Conservation (phyloP, 2,797 vertebrate genomes). For the Euthynnus affinis region DNA sequence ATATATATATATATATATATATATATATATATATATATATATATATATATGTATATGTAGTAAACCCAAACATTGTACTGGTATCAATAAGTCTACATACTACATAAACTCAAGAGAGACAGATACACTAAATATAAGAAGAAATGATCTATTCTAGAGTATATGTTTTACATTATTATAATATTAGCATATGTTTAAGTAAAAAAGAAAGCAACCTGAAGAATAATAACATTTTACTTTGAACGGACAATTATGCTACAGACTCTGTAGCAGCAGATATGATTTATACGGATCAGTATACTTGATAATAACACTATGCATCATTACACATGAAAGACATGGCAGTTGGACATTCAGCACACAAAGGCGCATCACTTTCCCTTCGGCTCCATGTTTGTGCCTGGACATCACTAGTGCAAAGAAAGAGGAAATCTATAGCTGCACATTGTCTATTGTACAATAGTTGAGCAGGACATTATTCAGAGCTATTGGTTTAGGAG, state of each 20-base stretch:
- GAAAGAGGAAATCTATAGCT: conserved; percentile 25
- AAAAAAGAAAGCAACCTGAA: not conserved
- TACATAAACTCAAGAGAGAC: not conserved
- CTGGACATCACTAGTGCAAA: not conserved
- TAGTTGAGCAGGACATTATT: conserved; percentile 9
- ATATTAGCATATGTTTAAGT: not conserved
- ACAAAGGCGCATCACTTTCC: not conserved
- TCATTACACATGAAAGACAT: not conserved
- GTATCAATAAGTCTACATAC: not conserved
- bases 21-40: too few species aligned
- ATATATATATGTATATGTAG: too few species aligned
- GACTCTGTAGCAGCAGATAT: not conserved
- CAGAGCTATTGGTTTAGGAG: conserved; percentile 33
- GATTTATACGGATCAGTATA: not conserved
- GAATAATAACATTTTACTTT: not conserved
- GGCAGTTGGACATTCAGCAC: not conserved
- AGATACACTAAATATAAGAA: not conserved
- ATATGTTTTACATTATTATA: not conserved
- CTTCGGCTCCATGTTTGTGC: not conserved
- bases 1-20: too few species aligned
- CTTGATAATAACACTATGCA: not conserved
- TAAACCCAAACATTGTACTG: not conserved
- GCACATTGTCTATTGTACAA: conserved; percentile 25
- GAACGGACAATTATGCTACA: not conserved
- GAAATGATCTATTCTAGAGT: not conserved